A percentile compares a stretch with the other conserved stretches of the same genome.
Evolutionary conservation across 2,797 vertebrate species (phyloP).

Genomic region (Anguilla megastoma): DNA sequence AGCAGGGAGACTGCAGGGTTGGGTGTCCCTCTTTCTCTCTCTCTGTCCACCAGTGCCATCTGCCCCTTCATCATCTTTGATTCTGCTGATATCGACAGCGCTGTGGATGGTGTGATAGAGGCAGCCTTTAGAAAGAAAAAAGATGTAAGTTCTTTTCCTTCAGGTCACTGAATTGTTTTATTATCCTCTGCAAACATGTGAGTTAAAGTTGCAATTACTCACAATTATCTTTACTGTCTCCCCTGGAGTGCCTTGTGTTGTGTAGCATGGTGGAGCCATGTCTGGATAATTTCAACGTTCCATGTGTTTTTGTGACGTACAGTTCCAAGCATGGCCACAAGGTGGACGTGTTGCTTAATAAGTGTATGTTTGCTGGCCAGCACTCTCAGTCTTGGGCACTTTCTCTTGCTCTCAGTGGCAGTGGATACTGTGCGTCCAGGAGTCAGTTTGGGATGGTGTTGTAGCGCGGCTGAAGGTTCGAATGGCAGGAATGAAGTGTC

Average conservation of each 20-base stretch:
- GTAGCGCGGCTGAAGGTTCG: constrained; percentile 68
- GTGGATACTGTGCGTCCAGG: constrained; percentile 82
- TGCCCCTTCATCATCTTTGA: constrained; percentile 82
- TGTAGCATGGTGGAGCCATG: neutral
- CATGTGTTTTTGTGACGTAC: neutral
- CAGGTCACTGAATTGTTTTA: neutral
- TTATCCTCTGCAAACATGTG: neutral
- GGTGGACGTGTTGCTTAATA: constrained; percentile 33
- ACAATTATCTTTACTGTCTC: neutral
- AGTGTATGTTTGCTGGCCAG: neutral
- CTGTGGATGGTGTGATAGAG: constrained; percentile 75
- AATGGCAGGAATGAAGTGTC: constrained; percentile 64
- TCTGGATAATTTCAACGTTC: no score
- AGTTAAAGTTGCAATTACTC: constrained; percentile 35
- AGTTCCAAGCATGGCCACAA: neutral
- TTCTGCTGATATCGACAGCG: constrained; percentile 82
- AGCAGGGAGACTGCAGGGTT: constrained; percentile 69
- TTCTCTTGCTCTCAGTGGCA: constrained; percentile 53
- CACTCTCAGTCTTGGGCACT: neutral
- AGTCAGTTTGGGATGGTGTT: constrained; percentile 69
- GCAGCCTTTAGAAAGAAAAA: constrained; percentile 68
- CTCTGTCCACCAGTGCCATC: constrained; percentile 60
- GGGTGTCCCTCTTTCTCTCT: constrained; percentile 68
- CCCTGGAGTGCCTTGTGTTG: neutral
- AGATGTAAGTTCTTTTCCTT: constrained; percentile 23